A percentile compares a stretch with the other conserved stretches of the same genome.
Evolutionary conservation across 2,888 invertebrate species (phyloP).

Genomic region (Polydrusus tereticollis): DNA sequence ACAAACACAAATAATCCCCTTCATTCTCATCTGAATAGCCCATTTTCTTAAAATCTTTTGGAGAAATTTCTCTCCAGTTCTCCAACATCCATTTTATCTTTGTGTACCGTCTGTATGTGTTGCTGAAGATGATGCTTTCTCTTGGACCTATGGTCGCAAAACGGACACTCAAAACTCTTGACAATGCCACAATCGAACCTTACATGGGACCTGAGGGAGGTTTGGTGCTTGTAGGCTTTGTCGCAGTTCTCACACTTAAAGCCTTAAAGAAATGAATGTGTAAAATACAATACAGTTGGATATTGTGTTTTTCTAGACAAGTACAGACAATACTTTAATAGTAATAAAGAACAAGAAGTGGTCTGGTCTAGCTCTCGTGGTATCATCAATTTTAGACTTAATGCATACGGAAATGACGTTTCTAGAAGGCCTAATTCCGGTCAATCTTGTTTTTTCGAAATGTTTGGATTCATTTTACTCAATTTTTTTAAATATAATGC

Average conservation of each 20-base stretch:
- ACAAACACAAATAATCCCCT: no score
- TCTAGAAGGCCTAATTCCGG: no score
- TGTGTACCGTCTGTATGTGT: conserved; percentile 43
- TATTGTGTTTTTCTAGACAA: no score
- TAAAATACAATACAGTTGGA: not conserved
- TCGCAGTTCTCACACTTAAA: conserved; percentile 20
- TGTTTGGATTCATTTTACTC: no score
- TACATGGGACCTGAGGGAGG: conserved; percentile 39
- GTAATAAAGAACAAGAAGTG: no score
- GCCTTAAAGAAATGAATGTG: conserved; percentile 11
- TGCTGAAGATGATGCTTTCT: conserved; percentile 46
- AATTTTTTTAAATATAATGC: no score
- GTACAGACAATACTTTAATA: no score
- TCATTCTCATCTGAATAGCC: not conserved
- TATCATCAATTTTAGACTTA: no score
- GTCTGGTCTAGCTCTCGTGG: no score
- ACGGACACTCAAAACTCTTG: conserved; percentile 45
- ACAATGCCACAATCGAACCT: conserved; percentile 48
- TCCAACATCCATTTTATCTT: conserved; percentile 10
- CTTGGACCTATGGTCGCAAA: conserved; percentile 43
- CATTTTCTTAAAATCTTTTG: not conserved
- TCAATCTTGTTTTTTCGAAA: no score
- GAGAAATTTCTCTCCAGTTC: conserved; percentile 28
- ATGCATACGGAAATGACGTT: no score
- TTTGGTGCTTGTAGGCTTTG: conserved; percentile 42